A percentile compares a stretch with the other conserved stretches of the same genome.
phyloP scores from a whole-genome alignment of 2,888 invertebrate species.

The Anoncus sp. region DNA sequence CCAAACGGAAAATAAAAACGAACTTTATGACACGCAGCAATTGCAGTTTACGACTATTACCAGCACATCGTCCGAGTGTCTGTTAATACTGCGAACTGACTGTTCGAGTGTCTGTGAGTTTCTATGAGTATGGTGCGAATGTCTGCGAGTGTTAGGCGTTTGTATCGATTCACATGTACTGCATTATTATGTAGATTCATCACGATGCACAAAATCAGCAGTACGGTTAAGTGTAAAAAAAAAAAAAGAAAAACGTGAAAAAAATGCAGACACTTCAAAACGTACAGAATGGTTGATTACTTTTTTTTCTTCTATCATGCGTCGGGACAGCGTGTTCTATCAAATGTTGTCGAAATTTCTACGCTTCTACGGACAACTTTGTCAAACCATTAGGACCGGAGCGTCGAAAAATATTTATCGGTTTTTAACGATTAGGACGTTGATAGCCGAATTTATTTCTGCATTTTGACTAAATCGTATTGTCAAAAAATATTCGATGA shows the following conservation, averaged over 20 bases:
- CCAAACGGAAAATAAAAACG: slow-evolving; percentile 36
- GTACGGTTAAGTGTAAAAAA: slow-evolving; percentile 14
- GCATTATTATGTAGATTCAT: slow-evolving; percentile 30
- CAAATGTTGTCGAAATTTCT: slow-evolving; percentile 6
- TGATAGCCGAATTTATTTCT: too few species aligned
- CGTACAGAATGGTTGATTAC: slow-evolving; percentile 31
- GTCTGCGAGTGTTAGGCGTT: neutral
- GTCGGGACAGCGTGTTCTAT: slow-evolving; percentile 4
- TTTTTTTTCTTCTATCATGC: slow-evolving; percentile 48
- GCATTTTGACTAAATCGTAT: too few species aligned
- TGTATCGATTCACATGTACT: slow-evolving; percentile 10
- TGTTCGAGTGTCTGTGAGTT: neutral
- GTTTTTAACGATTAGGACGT: slow-evolving; percentile 3
- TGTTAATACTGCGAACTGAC: neutral
- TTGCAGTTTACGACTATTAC: slow-evolving; percentile 45
- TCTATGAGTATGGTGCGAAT: neutral
- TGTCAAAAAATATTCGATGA: too few species aligned
- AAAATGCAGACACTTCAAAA: slow-evolving; percentile 36
- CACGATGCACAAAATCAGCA: slow-evolving; percentile 52
- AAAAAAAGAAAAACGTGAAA: slow-evolving; percentile 18
- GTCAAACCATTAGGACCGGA: neutral
- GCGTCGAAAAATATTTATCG: neutral
- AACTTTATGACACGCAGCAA: slow-evolving; percentile 43
- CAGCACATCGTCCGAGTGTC: slow-evolving; percentile 2
- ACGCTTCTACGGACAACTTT: neutral